Evolutionary conservation across 2,797 vertebrate genomes (phyloP).

Genomic region (Saguinus oedipus): DNA sequence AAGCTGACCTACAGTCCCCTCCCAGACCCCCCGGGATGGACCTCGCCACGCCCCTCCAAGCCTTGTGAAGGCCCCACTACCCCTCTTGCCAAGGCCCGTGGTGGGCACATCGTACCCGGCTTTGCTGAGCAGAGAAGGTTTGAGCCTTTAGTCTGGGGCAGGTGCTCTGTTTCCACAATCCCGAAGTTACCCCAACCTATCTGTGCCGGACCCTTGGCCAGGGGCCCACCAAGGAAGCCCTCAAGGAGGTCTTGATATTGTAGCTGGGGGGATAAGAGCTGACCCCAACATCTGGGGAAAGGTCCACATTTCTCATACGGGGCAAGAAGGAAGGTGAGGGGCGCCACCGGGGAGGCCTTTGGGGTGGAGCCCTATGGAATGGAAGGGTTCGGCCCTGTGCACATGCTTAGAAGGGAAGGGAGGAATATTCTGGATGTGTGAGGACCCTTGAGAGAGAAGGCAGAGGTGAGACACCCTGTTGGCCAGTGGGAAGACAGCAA

Average conservation of each 20-base stretch:
- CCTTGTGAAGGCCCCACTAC: not conserved
- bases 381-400: not conserved
- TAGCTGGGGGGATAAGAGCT: not conserved
- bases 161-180: not conserved
- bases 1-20: not conserved
- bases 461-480: not conserved
- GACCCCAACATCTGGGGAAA: not conserved
- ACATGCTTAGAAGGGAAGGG: accelerated
- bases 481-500: not conserved
- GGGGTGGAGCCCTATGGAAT: not conserved
- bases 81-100: not conserved
- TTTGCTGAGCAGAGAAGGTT: not conserved
- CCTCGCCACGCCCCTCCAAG: not conserved
- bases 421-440: not conserved
- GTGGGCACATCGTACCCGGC: not conserved
- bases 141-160: not conserved
- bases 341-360: not conserved
- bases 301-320: not conserved
- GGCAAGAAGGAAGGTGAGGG: not conserved
- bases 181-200: not conserved
- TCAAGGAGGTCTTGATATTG: not conserved
- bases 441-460: not conserved
- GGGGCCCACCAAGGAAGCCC: not conserved
- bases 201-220: not conserved
- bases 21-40: not conserved